Evolutionary conservation across 1,140 invertebrate genomes (phyloP), one percentile per base, ranked within the genome.

Genomic region (Octopus sinensis): DNA sequence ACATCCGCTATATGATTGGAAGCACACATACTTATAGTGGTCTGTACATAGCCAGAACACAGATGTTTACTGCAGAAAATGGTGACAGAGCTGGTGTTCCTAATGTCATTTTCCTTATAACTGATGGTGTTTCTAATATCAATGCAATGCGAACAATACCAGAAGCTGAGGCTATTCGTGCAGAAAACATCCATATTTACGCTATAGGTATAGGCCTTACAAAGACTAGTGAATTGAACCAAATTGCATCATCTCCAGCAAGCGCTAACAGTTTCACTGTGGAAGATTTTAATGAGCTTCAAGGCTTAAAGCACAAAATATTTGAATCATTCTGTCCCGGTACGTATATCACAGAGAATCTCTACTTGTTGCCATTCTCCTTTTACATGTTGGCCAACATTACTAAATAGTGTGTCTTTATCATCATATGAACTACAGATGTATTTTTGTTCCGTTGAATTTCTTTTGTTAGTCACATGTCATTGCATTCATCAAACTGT

Each of bases 111-210:
- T 83, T 87, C 30, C 82, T 87, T 9, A 80, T 87, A n/a, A 87
- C 86, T 73, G 86, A 86, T 68, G 86, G 86, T 73, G 84, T 87
- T 2, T 87, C 86, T n/a, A 88, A 89, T 78, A 85, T 86, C 75
- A 88, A 88, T 79, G 79, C 84, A 6, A 75, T 76, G 10, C 82
- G 68, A 71, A 86, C 87, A 0, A 76, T 84, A n/a, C 81, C 82
- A 10, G 86, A 89, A 75, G 86, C 87, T 4, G 81, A 85, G 53
- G 17, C 54, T 53, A 84, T 86, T 6, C 80, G 81, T 23, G 80
- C 53, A 4, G 80, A 82, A 10, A 81, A 79, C 12, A 88, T 88
- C 52, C 83, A 85, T 51, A 84, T 88, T 43, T 86, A 86, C 81
- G 87, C 85, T 79, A 83, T 88, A 71, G 88, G 88, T 56, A 85